Evolutionary conservation across 2,113 vertebrate genomes (phyloP), one percentile per base, ranked within the genome.

Genomic region (Asarcornis scutulata): DNA sequence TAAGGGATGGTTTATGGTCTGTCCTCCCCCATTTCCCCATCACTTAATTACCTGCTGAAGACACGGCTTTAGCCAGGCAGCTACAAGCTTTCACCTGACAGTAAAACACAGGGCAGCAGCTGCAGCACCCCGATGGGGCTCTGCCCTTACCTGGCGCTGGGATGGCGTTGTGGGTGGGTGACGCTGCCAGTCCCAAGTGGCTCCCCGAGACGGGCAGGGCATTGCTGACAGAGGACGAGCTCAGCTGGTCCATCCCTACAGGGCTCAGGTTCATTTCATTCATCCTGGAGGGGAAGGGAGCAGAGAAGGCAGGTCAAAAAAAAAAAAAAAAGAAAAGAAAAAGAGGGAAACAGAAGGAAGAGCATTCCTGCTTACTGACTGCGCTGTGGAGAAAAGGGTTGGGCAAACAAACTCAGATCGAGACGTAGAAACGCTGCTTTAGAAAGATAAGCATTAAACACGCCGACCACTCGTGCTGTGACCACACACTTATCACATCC

Each of bases 161-260:
- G 86, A 99, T 98, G 93, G 99, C 50, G 55, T 98, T 99, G 97
- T 99, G 99, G 40, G 99, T 98, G 69, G 99, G 99, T 18, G 99
- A 99, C 0, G 98, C 98, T 91, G 99, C 97, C 97, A 99, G 97
- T 23, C 99, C 99, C 90, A 99, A 97, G 96, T 99, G 99, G 96
- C 98, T 98, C 78, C 98, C 98, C 0, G 98, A 98, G 93, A 98
- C 98, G 0, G 98, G 97, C 94, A 98, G 93, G 79, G 98, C 91
- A 92, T 98, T 98, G 97, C 98, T 99, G 96, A 99, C 99, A 23
- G 99, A 98, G 83, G 99, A 98, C 82, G 99, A 98, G 84, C 98
- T 98, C 96, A 99, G 98, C 97, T 99, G 99, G 97, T 99, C 99
- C 99, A 99, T 99, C 97, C 99, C 99, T 97, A 99, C 99, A 46